Base-by-base conservation (phyloP, 37 sponge, comb jelly and placozoan genomes). In the Dysidea cf. avara region DNA sequence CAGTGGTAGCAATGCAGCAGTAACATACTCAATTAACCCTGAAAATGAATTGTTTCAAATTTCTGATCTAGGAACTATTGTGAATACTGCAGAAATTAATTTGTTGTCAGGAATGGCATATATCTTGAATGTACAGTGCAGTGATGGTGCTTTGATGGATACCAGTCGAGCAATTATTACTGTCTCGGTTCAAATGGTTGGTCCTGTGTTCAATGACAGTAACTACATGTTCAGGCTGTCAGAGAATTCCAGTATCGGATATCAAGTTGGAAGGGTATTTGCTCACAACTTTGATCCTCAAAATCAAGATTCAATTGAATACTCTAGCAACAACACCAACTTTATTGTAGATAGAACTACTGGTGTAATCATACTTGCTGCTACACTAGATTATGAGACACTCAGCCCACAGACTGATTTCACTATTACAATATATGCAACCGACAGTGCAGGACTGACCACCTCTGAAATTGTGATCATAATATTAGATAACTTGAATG, bases 401-500 rank as follows among this genome's bases (percentile, higher is more conserved):
- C 48, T 64, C 9, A 58, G 39, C 32, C 5, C 9, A 12, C 6
- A 38, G n/a, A 76, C 55, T 22, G 24, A 46, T 6, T 25, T 70
- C 38, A n/a, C 22, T 4, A 78, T 77, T 22, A 16, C 21, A 58
- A 9, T 43, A 43, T 43, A 43, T 43, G 88, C 88, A 20, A 25
- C 68, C 33, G 72, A 80, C 30, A 50, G 17, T 16, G 56, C 49
- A 3, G 66, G 51, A 16, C 29, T 26, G n/a, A 34, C 35, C 3
- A 54, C 63, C 39, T 25, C 54, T 7, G 74, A 61, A 0, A n/a
- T 64, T 14, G 80, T 91, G 6, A 66, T 66, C n/a, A 52, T 91
- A 40, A 38, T 31, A 1, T 22, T 86, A 17, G 34, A 61, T 17
- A 81, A 86, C 50, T 43, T 64, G 14, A 76, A 91, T 54, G 84